These are phyloP conservation scores for Meandrusa payeni DNA, from an alignment of 2,888 invertebrate species.

Conservation along the genomic window DNA sequence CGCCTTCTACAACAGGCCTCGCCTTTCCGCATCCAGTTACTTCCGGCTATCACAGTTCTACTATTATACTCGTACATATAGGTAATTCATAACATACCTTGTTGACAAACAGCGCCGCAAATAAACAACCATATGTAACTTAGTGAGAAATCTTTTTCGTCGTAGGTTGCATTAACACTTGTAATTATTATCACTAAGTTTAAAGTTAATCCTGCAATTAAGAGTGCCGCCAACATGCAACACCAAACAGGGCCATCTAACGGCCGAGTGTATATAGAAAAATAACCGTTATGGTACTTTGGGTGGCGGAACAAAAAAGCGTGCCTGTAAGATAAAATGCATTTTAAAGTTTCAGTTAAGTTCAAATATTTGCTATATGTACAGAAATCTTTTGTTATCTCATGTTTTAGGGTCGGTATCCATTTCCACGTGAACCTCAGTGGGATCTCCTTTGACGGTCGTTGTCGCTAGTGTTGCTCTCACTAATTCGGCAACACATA, in stretches of 20 bases:
- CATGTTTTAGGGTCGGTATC: too few species aligned
- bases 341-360: too few species aligned
- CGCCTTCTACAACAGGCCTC: too few species aligned
- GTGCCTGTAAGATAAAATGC: constrained; percentile 63
- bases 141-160: constrained; percentile 54
- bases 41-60: too few species aligned
- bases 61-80: too few species aligned
- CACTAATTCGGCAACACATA: too few species aligned
- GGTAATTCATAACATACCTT: constrained; percentile 52
- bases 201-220: constrained; percentile 41
- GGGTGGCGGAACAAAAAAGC: constrained; percentile 86
- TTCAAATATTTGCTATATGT: too few species aligned
- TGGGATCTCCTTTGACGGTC: too few species aligned
- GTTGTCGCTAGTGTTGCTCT: too few species aligned
- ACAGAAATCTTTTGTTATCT: too few species aligned
- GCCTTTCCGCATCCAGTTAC: too few species aligned
- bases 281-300: constrained; percentile 78
- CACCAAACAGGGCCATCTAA: constrained; percentile 81
- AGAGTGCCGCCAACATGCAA: constrained; percentile 56
- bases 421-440: too few species aligned
- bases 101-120: constrained; percentile 69
- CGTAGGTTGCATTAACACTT: constrained; percentile 29
- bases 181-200: constrained; percentile 45
- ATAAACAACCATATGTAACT: constrained; percentile 69
- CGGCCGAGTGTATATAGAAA: constrained; percentile 83